Conservation (phyloP, 2,888 invertebrate genomes). For the Atethmia centrago region DNA sequence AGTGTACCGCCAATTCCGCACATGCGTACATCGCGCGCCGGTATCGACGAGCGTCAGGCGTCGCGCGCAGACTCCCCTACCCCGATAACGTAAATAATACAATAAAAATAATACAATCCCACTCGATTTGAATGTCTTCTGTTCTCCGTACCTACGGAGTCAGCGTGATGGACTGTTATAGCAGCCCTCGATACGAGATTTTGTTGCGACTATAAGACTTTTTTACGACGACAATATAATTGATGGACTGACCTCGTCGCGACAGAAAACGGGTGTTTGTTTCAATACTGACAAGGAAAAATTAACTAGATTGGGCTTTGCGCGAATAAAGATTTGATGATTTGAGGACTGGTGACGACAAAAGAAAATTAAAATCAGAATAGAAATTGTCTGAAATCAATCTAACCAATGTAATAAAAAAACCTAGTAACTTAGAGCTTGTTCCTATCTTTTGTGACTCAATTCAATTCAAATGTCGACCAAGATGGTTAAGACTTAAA, state of each 20-base stretch:
- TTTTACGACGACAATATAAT: slow-evolving; percentile 75
- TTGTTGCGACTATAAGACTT: slow-evolving; percentile 65
- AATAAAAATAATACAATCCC: slow-evolving; percentile 87
- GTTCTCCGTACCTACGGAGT: slow-evolving; percentile 67
- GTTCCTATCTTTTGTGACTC: neutral
- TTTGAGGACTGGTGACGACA: slow-evolving; percentile 1
- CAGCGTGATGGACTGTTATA: slow-evolving; percentile 71
- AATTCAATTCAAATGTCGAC: neutral
- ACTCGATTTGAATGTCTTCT: slow-evolving; percentile 83
- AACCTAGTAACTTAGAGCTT: neutral
- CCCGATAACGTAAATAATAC: slow-evolving; percentile 85
- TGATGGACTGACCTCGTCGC: slow-evolving; percentile 71
- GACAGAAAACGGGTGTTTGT: slow-evolving; percentile 61
- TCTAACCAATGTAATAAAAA: no score
- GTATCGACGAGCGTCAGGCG: slow-evolving; percentile 81
- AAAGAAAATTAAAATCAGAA: neutral
- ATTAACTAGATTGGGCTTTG: slow-evolving; percentile 25
- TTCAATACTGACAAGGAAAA: slow-evolving; percentile 70
- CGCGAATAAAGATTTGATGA: neutral
- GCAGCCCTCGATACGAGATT: slow-evolving; percentile 67
- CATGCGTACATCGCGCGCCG: slow-evolving; percentile 80
- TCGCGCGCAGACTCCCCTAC: slow-evolving; percentile 81
- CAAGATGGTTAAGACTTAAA: no score
- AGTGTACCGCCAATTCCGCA: slow-evolving; percentile 80
- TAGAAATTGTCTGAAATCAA: neutral